phyloP scores from a whole-genome alignment of 2,888 invertebrate genomes.

The Andrena dorsata region DNA sequence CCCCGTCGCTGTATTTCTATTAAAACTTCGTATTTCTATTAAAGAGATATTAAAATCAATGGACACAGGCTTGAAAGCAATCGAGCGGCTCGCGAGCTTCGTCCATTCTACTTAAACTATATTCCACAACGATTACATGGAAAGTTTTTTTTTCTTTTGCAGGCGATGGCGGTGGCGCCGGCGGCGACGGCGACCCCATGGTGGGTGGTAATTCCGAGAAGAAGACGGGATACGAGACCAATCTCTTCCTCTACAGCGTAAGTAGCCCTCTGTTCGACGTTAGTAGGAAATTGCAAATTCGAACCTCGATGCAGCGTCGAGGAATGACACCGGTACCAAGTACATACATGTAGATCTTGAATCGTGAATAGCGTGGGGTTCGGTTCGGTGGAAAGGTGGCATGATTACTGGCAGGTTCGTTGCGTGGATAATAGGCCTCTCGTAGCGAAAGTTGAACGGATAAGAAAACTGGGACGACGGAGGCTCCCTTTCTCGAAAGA shows the following conservation, averaged over 20 bases:
- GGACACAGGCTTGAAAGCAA: slow-evolving; percentile 2
- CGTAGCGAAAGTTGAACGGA: slow-evolving; percentile 45
- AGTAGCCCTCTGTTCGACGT: slow-evolving; percentile 83
- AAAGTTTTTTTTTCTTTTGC: slow-evolving; percentile 46
- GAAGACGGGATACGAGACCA: slow-evolving; percentile 91
- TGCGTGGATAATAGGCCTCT: slow-evolving; percentile 21
- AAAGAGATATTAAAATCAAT: slow-evolving; percentile 33
- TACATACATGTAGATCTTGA: neutral
- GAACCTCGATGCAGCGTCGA: neutral
- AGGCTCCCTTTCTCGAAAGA: slow-evolving; percentile 54
- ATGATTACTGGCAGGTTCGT: neutral
- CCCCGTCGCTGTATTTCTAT: slow-evolving; percentile 30
- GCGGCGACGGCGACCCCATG: slow-evolving; percentile 88
- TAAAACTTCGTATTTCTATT: slow-evolving; percentile 31
- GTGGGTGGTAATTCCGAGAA: slow-evolving; percentile 90
- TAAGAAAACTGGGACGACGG: slow-evolving; percentile 67
- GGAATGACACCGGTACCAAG: no score
- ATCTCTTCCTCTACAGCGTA: slow-evolving; percentile 94
- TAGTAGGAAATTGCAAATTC: neutral
- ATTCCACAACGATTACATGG: neutral
- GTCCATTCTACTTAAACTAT: neutral
- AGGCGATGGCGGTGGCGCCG: slow-evolving; percentile 88
- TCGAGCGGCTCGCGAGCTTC: neutral
- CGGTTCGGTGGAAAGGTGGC: neutral
- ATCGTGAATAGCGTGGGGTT: neutral